Evolutionary conservation across 2,888 invertebrate species (phyloP), one percentile per base, ranked within the genome.

Genomic region (Aromia moschata): DNA sequence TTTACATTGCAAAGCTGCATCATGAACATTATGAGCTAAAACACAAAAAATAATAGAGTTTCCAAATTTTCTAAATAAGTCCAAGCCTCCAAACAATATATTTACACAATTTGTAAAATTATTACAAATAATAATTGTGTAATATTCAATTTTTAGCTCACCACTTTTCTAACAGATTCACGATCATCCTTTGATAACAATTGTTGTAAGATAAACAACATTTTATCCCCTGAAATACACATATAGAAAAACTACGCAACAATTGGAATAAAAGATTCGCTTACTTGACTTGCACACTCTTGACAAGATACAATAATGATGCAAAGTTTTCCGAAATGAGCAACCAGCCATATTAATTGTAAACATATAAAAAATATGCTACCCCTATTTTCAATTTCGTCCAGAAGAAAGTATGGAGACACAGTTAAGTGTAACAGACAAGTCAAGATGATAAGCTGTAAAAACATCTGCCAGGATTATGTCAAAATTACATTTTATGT

Each of bases 291-390:
- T 25, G 14, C 37, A 14, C 33, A 47, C 2, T 47, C 12, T 10
- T 47, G 36, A 36, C 47, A 47, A 2, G 47, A 47, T 37, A 16
- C 36, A 11, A 47, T 33, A 7, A 47, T 20, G 30, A 47, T 37
- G 11, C 14, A 18, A n/a, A 47, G 20, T 10, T 47, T 47, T n/a
- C 14, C 33, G 1, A 36, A 14, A 17, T 47, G 37, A 1, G 36
- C 47, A 7, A 47, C 4, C 2, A 47, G 14, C 47, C 47, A 47
- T 16, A 36, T 36, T 9, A n/a, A 1, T 17, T 47, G 36, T 15
- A 47, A 36, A 10, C 18, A 36, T 9, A 37, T 14, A 14, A 36
- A 47, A 12, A 33, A 14, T 2, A n/a, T 5, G 36, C 16, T 47
- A 2, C 47, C 47, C 7, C 11, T 9, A 16, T 15, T 36, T n/a